Evolutionary conservation across 2,113 vertebrate genomes (phyloP), one percentile per base, ranked within the genome.

Genomic region (Electrona antarctica): DNA sequence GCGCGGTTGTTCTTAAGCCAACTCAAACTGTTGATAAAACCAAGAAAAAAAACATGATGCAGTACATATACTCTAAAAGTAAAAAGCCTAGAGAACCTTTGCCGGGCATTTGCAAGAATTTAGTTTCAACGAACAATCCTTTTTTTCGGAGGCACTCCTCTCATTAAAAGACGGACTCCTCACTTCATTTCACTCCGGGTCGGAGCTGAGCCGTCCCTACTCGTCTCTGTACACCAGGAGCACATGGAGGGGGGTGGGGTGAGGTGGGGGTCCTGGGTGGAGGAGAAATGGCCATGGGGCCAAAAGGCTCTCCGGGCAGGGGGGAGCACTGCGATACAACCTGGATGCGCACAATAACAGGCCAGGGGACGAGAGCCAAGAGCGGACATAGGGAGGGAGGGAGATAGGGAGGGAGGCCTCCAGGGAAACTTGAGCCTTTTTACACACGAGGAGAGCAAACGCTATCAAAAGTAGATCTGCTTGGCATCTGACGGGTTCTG

Each of bases 401-500:
- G 82, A 78, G 76, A 71, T 82, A 81, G 88, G 21, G 21, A 73
- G 77, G 76, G 79, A 84, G 29, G 51, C 72, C 77, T 88, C 85
- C 82, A 82, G 82, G 79, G 69, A 80, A 41, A 87, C 83, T 82
- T 85, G 73, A 85, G 83, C 83, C 82, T 47, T 47, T 46, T 77
- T 82, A 81, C 68, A 65, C 71, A 12, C 65, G 69, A 77, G 50
- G 56, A 62, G 67, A 83, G 73, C 48, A 67, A 65, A 73, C 9
- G 63, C 74, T 83, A 85, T 96, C 95, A 96, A 93, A 97, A 96
- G 87, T 94, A 95, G 88, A 96, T 94, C 85, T 94, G 95, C 80
- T 97, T 96, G 81, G 95, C 96, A 66, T 97, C 95, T 82, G 95
- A 94, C 0, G 95, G 95, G 83, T 95, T 96, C 91, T 96, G 95